These are phyloP conservation scores for Serilophus lunatus DNA, from an alignment of 2,113 vertebrate genomes.

Conservation along the genomic window DNA sequence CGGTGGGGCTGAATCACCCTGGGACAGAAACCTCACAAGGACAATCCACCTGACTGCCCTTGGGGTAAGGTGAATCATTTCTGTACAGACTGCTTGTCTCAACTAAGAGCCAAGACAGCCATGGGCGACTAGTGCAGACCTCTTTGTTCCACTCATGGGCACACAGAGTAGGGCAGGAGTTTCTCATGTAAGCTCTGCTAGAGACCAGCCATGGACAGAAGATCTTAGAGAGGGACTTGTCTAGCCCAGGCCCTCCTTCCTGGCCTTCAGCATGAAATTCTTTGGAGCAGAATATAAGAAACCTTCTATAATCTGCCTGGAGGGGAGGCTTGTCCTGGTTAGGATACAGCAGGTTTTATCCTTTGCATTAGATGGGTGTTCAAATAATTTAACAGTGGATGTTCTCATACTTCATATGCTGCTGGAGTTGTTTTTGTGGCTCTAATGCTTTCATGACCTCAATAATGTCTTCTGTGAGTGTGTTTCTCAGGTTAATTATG, in stretches of 20 bases:
- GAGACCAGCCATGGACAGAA: background rate
- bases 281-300: background rate
- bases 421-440: background rate
- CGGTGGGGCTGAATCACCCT: background rate
- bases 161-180: background rate
- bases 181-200: background rate
- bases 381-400: background rate
- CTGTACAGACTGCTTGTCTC: background rate
- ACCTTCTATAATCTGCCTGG: background rate
- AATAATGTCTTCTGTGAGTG: background rate
- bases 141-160: background rate
- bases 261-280: background rate
- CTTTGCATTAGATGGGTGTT: background rate
- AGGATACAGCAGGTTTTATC: background rate
- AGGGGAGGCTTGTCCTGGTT: background rate
- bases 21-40: background rate
- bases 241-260: background rate
- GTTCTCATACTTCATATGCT: background rate
- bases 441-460: constrained; percentile 43
- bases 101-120: background rate
- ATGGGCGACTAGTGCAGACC: background rate
- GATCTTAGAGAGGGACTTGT: background rate
- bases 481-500: constrained; percentile 39
- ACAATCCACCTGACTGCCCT: accelerated
- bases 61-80: background rate